Evolutionary conservation across 1,140 invertebrate genomes (phyloP), one percentile per base, ranked within the genome.

Genomic region (Drosophila pruinosa): DNA sequence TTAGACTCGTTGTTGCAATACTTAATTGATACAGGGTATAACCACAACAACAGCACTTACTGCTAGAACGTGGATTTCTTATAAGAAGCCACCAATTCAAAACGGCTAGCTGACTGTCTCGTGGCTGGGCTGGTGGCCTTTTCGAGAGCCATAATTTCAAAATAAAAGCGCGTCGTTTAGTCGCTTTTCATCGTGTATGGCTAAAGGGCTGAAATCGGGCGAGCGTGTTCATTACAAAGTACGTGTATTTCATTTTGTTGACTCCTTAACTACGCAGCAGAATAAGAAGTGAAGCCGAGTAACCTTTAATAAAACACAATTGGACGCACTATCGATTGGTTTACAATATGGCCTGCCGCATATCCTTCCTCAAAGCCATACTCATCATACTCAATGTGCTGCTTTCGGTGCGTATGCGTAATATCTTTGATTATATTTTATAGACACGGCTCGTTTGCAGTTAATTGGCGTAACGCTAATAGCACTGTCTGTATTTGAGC

Each of bases 381-480:
- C 72, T 90, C 15, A 82, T 89, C 28, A 69, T 83, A 4, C 34
- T 90, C 1, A 90, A 90, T 77, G 79, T 90, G 61, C 61, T 90
- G 71, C 70, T 90, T 24, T 67, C 89, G 89, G 89, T 90, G 75
- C 73, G 89, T 90, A 75, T 79, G 41, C 43, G 59, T 72, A 68
- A 89, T 76, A 62, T 67, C 19, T 48, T 26, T 12, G 36, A 53
- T 26, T 39, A 43, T 6, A 3, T 36, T 38, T 3, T 14, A 21
- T 48, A 12, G 7, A 17, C 26, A 54, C 17, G 12, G 24, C 50
- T 45, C 6, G 22, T 26, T 72, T 57, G 10, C 70, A 90, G 89
- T 56, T 90, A 52, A 78, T 90, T 77, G 89, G 89, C 39, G 79
- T 90, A 41, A 70, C 85, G 5, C 34, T 90, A 38, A 89, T 90